Percentiles rank a stretch among this genome's conserved stretches.
These are phyloP conservation scores for Psococerastis gibbosa DNA, from an alignment of 2,888 invertebrate species.

Conservation along the genomic window DNA sequence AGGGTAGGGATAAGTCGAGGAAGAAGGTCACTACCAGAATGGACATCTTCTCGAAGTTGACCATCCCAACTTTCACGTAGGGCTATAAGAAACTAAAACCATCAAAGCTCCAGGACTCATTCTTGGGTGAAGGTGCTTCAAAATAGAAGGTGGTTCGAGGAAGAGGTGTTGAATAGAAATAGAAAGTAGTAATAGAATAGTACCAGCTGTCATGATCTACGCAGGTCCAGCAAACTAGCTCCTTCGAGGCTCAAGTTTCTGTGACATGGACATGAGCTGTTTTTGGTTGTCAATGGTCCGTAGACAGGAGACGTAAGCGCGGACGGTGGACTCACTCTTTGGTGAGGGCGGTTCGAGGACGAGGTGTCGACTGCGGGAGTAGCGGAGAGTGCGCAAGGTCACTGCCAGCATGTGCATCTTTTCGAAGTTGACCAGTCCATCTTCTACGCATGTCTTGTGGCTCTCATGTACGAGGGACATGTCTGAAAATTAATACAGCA, in stretches of 20 bases:
- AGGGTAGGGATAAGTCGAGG: too few relatives aligned
- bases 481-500: slow-evolving; percentile 25
- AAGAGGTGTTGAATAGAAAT: too few relatives aligned
- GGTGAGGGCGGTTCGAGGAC: slow-evolving; percentile 50
- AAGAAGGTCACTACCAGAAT: too few relatives aligned
- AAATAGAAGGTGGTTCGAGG: too few relatives aligned
- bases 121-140: too few relatives aligned
- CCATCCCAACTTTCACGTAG: too few relatives aligned
- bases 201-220: too few relatives aligned
- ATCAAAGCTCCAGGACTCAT: too few relatives aligned
- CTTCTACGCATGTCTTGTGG: slow-evolving; percentile 58
- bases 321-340: slow-evolving; percentile 47
- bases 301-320: slow-evolving; percentile 48
- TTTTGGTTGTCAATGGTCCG: slow-evolving; percentile 64
- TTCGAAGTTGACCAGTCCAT: slow-evolving; percentile 65
- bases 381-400: slow-evolving; percentile 54
- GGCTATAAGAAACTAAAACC: too few relatives aligned
- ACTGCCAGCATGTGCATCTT: slow-evolving; percentile 82
- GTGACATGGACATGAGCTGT: slow-evolving; percentile 54
- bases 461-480: slow-evolving; percentile 71
- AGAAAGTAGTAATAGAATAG: too few relatives aligned
- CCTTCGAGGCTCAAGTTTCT: slow-evolving; percentile 51
- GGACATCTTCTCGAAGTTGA: too few relatives aligned
- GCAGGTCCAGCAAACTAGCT: too few relatives aligned
- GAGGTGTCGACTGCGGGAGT: slow-evolving; percentile 50